Evolutionary conservation across 2,888 invertebrate genomes (phyloP).

Genomic region (Rhagophthalmus giganteus): DNA sequence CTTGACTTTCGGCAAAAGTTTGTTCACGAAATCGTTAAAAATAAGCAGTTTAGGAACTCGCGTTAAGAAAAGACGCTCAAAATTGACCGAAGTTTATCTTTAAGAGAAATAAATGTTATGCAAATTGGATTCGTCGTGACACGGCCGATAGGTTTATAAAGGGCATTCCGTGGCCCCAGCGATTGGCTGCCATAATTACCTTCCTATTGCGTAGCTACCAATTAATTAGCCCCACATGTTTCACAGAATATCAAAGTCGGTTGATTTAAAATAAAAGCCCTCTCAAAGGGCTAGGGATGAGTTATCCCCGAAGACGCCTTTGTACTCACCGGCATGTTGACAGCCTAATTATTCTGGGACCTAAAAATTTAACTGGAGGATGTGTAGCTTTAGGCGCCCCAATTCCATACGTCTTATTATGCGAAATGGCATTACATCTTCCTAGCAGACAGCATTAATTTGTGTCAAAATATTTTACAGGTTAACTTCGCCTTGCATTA

Average conservation of each 20-base stretch:
- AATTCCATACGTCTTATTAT: conserved; percentile 25
- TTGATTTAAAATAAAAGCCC: conserved; percentile 41
- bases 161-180: conserved; percentile 20
- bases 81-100: too few relatives aligned
- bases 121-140: conserved; percentile 18
- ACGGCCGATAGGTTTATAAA: conserved; percentile 22
- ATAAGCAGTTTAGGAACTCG: too few relatives aligned
- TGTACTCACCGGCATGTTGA: conserved; percentile 41
- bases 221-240: conserved; percentile 36
- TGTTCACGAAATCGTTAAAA: background rate
- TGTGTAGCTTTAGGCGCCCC: conserved; percentile 29
- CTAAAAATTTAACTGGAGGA: conserved; percentile 39
- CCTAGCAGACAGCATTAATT: conserved; percentile 19
- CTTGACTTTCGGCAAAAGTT: conserved; percentile 3
- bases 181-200: conserved; percentile 38
- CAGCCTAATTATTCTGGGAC: conserved; percentile 41
- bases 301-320: conserved; percentile 42
- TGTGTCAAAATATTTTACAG: too few relatives aligned
- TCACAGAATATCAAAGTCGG: conserved; percentile 33
- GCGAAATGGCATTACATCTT: conserved; percentile 19
- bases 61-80: too few relatives aligned
- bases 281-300: conserved; percentile 38
- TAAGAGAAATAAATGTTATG: conserved; percentile 18
- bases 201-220: conserved; percentile 35
- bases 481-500: too few relatives aligned